Evolutionary conservation across 2,113 vertebrate genomes (phyloP).

Genomic region (Catharus fuscescens): DNA sequence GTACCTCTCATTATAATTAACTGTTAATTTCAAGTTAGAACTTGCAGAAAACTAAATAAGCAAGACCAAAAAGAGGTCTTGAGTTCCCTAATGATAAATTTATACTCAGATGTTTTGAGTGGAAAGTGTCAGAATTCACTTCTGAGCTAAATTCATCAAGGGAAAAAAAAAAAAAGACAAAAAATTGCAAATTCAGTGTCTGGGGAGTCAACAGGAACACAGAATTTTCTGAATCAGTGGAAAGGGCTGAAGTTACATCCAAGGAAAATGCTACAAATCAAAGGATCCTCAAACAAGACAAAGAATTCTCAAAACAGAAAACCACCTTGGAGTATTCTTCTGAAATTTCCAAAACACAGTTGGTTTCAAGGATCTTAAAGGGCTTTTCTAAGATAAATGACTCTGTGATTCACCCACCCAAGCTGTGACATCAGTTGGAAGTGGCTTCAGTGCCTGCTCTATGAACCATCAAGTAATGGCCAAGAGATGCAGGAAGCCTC

Average conservation of each 20-base stretch:
- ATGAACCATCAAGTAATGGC: neutral
- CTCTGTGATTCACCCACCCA: neutral
- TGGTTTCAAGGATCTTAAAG: neutral
- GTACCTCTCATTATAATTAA: neutral
- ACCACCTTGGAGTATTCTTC: neutral
- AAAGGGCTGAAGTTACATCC: neutral
- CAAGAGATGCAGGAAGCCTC: neutral
- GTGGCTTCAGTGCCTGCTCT: neutral
- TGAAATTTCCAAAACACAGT: neutral
- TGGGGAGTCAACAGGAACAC: neutral
- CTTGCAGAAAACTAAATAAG: neutral
- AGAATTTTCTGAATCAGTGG: neutral
- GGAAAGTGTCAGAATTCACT: neutral
- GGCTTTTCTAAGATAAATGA: neutral
- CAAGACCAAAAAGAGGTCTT: neutral
- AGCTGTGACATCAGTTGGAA: neutral
- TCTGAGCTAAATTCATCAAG: neutral
- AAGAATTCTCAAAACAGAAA: neutral
- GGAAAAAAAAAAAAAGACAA: fast-evolving
- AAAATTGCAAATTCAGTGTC: neutral
- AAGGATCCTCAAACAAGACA: neutral
- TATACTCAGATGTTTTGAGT: neutral
- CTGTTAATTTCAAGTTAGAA: neutral
- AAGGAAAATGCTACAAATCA: neutral
- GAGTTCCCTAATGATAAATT: neutral